Base-by-base conservation (phyloP, 2,797 vertebrate genomes). In the Neosalanx taihuensis region DNA sequence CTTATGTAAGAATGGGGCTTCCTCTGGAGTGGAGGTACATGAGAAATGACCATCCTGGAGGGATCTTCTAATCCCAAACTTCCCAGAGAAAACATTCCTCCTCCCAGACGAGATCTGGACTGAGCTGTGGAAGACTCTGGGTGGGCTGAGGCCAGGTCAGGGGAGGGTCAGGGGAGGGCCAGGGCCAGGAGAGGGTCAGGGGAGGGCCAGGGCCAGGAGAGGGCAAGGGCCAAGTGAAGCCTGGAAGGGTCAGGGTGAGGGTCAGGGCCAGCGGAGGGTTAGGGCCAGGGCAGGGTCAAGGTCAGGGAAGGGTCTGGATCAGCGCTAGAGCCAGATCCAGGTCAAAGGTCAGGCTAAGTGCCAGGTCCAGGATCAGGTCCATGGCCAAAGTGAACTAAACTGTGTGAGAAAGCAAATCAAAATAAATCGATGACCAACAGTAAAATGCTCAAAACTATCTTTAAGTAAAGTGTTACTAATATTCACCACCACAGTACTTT, bases 1-100 rank as follows among this genome's bases (percentile, higher is more conserved):
- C 73, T 87, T 84, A 83, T 80, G 74, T 78, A 83, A 86, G 72
- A 61, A 83, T 13, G 74, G 79, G 66, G 77, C 70, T 86, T 83
- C 83, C 77, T 85, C 84, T 81, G 71, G 78, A 84, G 74, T 67
- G 76, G 73, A 81, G 81, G 81, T 82, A 85, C 81, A 70, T 46
- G 49, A 87, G 85, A 82, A 77, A 83, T 87, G 82, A 89, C 89
- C 88, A 86, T 88, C 86, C 81, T 75, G 78, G 82, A 79, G 72
- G 83, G 81, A 77, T 85, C 67, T 74, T 80, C 81, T 87, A 89
- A 89, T 89, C 88, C 88, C 78, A 78, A 83, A 85, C 81, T 91
- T 90, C 88, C 83, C 79, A 85, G 77, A 85, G 84, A 91, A 91
- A 91, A 89, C 85, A 88, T 90, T 90, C 72, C 89, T 90, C 87